A percentile compares a stretch with the other conserved stretches of the same genome.
These are phyloP conservation scores for Caenorhabditis brenneri DNA, from an alignment of 1,140 invertebrate species.

Conservation along the genomic window DNA sequence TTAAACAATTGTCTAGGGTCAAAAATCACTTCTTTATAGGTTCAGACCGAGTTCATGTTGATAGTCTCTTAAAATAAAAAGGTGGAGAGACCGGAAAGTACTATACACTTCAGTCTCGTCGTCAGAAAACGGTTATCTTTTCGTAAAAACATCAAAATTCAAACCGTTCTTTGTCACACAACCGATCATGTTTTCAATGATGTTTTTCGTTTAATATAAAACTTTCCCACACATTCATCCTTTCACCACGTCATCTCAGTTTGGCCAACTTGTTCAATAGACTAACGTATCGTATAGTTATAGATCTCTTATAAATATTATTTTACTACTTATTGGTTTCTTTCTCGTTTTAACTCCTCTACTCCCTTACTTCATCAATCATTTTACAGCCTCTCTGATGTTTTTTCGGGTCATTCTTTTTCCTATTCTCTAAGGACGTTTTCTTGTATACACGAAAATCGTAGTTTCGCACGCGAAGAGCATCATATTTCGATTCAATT, in stretches of 20 bases:
- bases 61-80: neutral
- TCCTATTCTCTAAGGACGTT: neutral
- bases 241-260: neutral
- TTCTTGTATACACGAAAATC: neutral
- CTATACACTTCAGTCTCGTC: neutral
- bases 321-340: neutral
- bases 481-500: slow-evolving; percentile 3
- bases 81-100: neutral
- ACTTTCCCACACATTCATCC: slow-evolving; percentile 8
- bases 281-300: neutral
- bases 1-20: no score
- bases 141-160: neutral
- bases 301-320: neutral
- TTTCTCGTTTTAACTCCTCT: neutral
- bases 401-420: no score
- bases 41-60: neutral
- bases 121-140: neutral
- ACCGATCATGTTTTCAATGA: neutral
- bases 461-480: neutral
- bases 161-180: neutral
- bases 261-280: slow-evolving; percentile 13
- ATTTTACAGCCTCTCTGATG: neutral
- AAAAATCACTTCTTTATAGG: neutral
- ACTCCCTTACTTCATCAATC: neutral
- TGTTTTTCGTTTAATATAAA: slow-evolving; percentile 4